Base-by-base conservation (phyloP, 92 coral and sea anemone genomes). In the Muricea muricata region DNA sequence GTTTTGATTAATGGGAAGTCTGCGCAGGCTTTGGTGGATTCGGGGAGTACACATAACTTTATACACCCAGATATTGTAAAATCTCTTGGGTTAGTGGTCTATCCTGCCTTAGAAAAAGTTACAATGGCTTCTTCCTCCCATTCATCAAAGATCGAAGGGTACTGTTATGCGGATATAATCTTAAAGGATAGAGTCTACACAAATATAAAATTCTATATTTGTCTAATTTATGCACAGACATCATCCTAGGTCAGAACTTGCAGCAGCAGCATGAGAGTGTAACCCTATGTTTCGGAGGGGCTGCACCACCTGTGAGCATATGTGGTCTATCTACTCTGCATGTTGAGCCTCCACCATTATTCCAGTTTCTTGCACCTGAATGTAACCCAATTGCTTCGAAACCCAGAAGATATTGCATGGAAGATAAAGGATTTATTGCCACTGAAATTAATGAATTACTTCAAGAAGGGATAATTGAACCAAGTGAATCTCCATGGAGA, bases 331-430 rank as follows among this genome's bases (percentile, higher is more conserved):
- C 56, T 2, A 7, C 56, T 8, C 18, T 48, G 10, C 12, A 48
- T 8, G 20, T 15, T 8, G 10, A 48, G 18, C 13, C 56, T 1
- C 56, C 56, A 48, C 20, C 89, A 70, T 78, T 76, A n/a, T 85
- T 84, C 37, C 65, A 72, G 68, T 75, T 37, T 18, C 89, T 85
- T 46, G 55, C 70, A 50, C 80, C 89, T 24, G 73, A 46, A 21
- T 30, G 65, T 76, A 85, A 85, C 26, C 89, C 89, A 15, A 63
- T 85, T 39, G 89, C 89, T 33, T 75, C 83, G 34, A 85, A 76
- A 65, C 61, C 89, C 45, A 60, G 84, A 47, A 74, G 74, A 30
- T 85, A 60, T 52, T 45, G 84, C 75, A 52, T 37, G 26, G 56
- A 48, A 2, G 56, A 48, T 8, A 48, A 15, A 8, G 10, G 20